Conservation (phyloP, 1,140 invertebrate genomes). For the Marisa cornuarietis region DNA sequence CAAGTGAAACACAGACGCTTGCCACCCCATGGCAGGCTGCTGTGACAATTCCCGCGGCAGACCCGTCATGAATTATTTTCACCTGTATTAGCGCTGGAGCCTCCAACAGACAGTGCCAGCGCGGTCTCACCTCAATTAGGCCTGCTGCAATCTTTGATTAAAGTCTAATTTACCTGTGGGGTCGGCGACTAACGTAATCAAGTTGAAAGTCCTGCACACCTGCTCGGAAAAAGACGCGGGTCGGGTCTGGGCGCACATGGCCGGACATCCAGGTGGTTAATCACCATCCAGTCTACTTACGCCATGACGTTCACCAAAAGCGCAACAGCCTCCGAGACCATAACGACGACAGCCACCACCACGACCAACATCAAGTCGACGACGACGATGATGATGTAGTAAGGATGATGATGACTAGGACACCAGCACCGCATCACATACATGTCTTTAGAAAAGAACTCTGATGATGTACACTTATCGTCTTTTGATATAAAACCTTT, state of each 20-base stretch:
- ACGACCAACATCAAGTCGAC: too few species aligned
- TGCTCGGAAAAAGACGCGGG: not conserved
- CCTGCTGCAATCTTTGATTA: conserved; percentile 18
- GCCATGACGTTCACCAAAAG: too few species aligned
- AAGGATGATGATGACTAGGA: too few species aligned
- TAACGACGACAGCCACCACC: too few species aligned
- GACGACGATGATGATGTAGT: too few species aligned
- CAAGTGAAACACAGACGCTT: too few species aligned
- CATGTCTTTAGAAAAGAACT: too few species aligned
- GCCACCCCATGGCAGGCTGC: not conserved
- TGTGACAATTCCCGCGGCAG: not conserved
- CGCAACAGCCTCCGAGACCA: too few species aligned
- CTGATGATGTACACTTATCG: too few species aligned
- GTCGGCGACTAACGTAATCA: conserved; percentile 9
- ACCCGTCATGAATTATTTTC: conserved; percentile 11
- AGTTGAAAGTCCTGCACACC: conserved; percentile 12
- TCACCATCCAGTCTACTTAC: not conserved
- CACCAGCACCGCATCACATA: too few species aligned
- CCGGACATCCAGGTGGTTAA: not conserved
- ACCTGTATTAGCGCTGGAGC: not conserved
- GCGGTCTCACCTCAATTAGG: conserved; percentile 11
- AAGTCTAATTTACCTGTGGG: conserved; percentile 20
- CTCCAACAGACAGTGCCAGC: not conserved
- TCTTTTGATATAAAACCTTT: too few species aligned
- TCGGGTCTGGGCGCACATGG: not conserved